Conservation (phyloP, 2,797 vertebrate species). For the Selene dorsalis region DNA sequence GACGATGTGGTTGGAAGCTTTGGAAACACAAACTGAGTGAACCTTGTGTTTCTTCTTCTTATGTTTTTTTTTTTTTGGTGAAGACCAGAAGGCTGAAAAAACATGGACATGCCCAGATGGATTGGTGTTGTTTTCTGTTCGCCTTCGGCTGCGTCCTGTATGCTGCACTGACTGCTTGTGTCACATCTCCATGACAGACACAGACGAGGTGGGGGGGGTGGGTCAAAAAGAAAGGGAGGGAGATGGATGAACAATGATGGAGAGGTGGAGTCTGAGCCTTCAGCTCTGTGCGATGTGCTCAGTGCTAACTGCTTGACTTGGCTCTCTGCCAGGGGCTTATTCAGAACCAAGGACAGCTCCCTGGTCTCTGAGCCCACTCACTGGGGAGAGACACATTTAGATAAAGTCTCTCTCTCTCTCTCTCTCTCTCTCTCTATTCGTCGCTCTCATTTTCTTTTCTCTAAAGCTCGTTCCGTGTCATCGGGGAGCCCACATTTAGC, state of each 20-base stretch:
- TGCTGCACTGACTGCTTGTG: conserved; percentile 30
- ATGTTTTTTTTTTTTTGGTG: not conserved
- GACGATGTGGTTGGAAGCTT: not conserved
- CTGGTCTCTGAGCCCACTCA: conserved; percentile 47
- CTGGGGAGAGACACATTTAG: conserved; percentile 72
- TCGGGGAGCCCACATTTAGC: conserved; percentile 74
- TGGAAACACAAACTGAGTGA: not conserved
- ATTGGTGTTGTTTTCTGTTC: not conserved
- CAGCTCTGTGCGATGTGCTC: conserved; percentile 56
- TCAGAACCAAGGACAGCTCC: conserved; percentile 79
- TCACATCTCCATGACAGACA: conserved; percentile 25
- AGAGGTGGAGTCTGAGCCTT: conserved; percentile 51
- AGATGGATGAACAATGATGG: conserved; percentile 60
- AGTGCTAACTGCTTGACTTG: conserved; percentile 74
- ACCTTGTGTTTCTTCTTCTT: not conserved
- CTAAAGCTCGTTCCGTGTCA: conserved; percentile 57
- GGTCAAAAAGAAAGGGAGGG: conserved; percentile 26
- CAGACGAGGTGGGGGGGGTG: conserved; percentile 12
- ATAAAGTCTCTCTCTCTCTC: conserved; percentile 66
- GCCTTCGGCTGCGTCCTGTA: conserved; percentile 11
- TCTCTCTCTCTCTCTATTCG: conserved; percentile 24
- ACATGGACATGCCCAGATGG: not conserved
- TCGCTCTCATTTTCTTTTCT: conserved; percentile 63
- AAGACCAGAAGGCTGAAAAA: not conserved
- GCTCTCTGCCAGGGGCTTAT: conserved; percentile 71